Evolutionary conservation across 2,888 invertebrate genomes (phyloP), one percentile per base, ranked within the genome.

Genomic region (Blomia tropicalis): DNA sequence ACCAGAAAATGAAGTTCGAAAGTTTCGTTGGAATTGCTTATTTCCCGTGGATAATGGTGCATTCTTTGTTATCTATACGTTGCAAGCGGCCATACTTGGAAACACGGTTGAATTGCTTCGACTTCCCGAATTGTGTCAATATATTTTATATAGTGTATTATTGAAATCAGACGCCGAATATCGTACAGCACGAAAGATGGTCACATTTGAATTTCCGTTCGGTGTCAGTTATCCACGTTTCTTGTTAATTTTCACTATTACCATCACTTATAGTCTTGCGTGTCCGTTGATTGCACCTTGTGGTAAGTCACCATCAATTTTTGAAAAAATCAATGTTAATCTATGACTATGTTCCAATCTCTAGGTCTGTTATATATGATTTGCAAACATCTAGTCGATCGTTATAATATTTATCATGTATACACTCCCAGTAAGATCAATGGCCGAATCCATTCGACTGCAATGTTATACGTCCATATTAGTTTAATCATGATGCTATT

Each of bases 161-260:
- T 58, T 43, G 2, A 29, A 59, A 25, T 60, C 66, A 25, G 51
- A 59, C 3, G 66, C 66, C 11, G 66, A 66, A 64, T 62, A 59
- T 58, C 43, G 62, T 54, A 62, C 51, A 22, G 64, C 62, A 22
- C 29, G 66, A 36, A 56, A 64, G 51, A 41, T 51, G 29, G 87
- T 91, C 66, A 73, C 92, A 54, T 85, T 87, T 75, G 91, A 91
- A 73, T 95, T 91, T 76, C 88, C 87, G 54, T 87, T 90, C 73
- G 93, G 93, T 60, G 85, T 86, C 27, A 89, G 92, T 74, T 95
- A 95, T 73, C 91, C 93, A 4, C 93, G 92, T 91, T 85, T 89
- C 70, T 75, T 85, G 63, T 79, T 92, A 67, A 84, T 92, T 31
- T 90, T 92, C 73, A 87, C 91, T 2, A 85, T 92, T 70, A 84